Percentiles rank a stretch among this genome's conserved stretches.
Conservation (phyloP, 2,113 vertebrate species). For the Delphinapterus leucas region DNA sequence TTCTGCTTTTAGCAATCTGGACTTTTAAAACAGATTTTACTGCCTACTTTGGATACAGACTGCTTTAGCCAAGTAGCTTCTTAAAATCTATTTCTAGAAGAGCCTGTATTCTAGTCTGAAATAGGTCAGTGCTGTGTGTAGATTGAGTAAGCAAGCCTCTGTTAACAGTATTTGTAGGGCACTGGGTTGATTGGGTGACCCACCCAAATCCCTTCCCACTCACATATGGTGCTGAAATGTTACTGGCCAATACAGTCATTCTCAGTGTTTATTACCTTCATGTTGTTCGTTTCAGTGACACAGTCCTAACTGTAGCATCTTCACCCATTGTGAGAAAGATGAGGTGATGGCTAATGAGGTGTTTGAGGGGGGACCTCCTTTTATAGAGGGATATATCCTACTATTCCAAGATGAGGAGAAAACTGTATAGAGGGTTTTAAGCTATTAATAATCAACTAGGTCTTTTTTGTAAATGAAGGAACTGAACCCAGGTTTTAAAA, state of each 20-base stretch:
- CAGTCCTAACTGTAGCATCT: background rate
- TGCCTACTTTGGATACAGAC: background rate
- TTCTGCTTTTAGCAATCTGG: background rate
- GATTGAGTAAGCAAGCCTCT: background rate
- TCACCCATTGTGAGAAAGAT: background rate
- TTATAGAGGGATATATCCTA: fast-evolving
- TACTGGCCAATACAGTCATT: background rate
- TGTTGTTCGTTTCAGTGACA: background rate
- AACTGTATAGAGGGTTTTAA: background rate
- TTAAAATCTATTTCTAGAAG: background rate
- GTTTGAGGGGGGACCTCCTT: background rate
- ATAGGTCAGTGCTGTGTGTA: background rate
- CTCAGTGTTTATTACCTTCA: background rate
- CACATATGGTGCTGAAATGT: background rate
- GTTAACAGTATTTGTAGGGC: background rate
- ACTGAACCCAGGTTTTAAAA: background rate
- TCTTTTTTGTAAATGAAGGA: background rate
- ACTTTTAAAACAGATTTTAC: background rate
- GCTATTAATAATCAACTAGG: background rate
- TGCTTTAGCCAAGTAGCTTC: background rate
- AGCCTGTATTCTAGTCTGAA: background rate
- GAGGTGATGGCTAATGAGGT: background rate
- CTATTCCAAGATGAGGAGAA: background rate
- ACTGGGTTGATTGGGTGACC: background rate
- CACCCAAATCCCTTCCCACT: background rate